A percentile compares a stretch with the other conserved stretches of the same genome.
phyloP scores from a whole-genome alignment of 2,113 vertebrate genomes.

The Xiphorhynchus elegans region DNA sequence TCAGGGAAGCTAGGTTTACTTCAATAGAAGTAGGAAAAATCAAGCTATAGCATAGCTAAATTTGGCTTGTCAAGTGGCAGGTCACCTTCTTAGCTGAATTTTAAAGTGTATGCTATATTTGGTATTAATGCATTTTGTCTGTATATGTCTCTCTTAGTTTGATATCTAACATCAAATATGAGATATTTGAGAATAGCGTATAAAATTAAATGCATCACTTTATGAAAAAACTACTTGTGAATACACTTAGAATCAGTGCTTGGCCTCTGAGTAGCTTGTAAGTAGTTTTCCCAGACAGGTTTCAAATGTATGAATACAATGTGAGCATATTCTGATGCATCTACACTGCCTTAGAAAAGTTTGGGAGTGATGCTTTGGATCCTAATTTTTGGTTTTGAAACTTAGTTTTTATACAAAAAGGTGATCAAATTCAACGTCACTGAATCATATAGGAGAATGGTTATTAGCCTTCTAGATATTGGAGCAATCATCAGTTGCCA shows the following conservation, averaged over 20 bases:
- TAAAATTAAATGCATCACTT: background rate
- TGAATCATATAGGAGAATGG: background rate
- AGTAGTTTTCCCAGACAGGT: background rate
- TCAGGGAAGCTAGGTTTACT: background rate
- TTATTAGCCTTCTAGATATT: background rate
- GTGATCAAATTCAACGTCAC: background rate
- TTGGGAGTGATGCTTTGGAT: background rate
- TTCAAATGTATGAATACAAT: background rate
- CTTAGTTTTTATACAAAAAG: background rate
- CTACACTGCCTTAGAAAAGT: background rate
- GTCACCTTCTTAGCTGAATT: conserved; percentile 26
- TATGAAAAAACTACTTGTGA: background rate
- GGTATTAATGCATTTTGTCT: conserved; percentile 5
- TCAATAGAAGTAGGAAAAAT: background rate
- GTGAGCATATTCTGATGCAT: background rate
- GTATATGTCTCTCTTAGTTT: background rate
- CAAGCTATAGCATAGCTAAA: background rate
- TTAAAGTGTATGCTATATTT: background rate
- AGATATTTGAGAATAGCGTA: background rate
- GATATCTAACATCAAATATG: background rate
- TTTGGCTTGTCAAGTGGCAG: background rate
- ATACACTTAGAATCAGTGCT: background rate
- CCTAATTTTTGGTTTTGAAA: background rate
- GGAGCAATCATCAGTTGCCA: background rate
- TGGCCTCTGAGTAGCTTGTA: background rate